Conservation (phyloP, 1,140 invertebrate genomes). For the Tribolium madens region DNA sequence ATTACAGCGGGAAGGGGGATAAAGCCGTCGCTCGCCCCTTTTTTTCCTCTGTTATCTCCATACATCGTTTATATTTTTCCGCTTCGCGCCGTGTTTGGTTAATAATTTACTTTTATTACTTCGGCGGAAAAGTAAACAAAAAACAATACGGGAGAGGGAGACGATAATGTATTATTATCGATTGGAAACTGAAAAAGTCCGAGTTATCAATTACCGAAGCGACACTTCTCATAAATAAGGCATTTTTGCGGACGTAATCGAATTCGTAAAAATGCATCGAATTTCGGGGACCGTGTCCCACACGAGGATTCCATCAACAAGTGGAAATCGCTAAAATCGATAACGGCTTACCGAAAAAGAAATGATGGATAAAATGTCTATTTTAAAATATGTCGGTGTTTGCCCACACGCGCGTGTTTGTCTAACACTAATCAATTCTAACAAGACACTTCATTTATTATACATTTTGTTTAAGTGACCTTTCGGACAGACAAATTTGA, state of each 20-base stretch:
- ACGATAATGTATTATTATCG: constrained; percentile 36
- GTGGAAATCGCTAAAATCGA: constrained; percentile 20
- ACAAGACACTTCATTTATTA: constrained; percentile 5
- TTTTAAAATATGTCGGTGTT: constrained; percentile 20
- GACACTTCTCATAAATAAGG: constrained; percentile 12
- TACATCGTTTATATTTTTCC: neutral
- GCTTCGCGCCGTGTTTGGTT: constrained; percentile 24
- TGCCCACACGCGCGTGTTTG: neutral
- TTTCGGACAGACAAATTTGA: neutral
- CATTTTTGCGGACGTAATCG: constrained; percentile 14
- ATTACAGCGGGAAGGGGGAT: neutral
- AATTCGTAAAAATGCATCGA: constrained; percentile 22
- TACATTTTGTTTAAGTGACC: constrained; percentile 6
- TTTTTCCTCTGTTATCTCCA: neutral
- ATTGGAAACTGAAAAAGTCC: constrained; percentile 14
- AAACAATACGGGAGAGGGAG: constrained; percentile 24
- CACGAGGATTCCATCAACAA: constrained; percentile 22
- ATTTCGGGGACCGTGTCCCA: neutral
- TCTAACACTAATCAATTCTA: constrained; percentile 5
- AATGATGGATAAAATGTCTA: constrained; percentile 10
- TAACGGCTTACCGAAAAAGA: neutral
- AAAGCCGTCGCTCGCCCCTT: neutral
- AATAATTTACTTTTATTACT: constrained; percentile 42
- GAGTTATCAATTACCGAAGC: constrained; percentile 20
- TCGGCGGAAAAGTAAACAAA: constrained; percentile 32